Evolutionary conservation across 2,797 vertebrate genomes (phyloP), one percentile per base, ranked within the genome.

Genomic region (Cirrhinus molitorella): DNA sequence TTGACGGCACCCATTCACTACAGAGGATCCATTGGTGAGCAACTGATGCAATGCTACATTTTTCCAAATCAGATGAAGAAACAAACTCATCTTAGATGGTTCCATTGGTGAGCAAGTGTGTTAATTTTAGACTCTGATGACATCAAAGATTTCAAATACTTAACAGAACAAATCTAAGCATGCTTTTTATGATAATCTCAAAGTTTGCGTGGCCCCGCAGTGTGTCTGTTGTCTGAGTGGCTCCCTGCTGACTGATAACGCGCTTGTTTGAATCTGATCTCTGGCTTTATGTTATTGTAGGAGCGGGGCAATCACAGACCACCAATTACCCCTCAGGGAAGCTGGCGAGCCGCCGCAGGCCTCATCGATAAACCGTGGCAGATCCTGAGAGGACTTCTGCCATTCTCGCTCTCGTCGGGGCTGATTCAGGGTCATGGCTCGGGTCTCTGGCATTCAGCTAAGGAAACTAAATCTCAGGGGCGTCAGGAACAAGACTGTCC

Each of bases 351-450:
- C 67, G 23, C 83, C 40, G 14, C 81, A 83, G 76, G 80, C 51
- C 53, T 73, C n/a, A 47, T 75, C 59, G n/a, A 77, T 88, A 86
- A 84, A 87, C 79, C 86, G 81, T 85, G 63, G 83, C 82, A 81
- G 67, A 65, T 85, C 85, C 85, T 25, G 70, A 73, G 84, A 87
- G 79, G 51, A 76, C 65, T 74, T 80, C 74, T 79, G 73, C 65
- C 55, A 53, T 78, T 79, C 55, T 71, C 77, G 19, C 61, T 45
- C 63, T 86, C 87, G 63, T 88, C 81, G 14, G 49, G 85, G 85
- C 83, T 85, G 86, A 90, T 86, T 87, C 84, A 83, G 74, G 87
- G 85, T 85, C 79, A 53, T 84, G 90, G 87, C 86, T 88, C 80
- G 86, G 88, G 83, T 84, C 88, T 83, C 81, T 86, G 85, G 85